Evolutionary conservation across 2,888 invertebrate genomes (phyloP).

Genomic region (Tetranychus truncatus): DNA sequence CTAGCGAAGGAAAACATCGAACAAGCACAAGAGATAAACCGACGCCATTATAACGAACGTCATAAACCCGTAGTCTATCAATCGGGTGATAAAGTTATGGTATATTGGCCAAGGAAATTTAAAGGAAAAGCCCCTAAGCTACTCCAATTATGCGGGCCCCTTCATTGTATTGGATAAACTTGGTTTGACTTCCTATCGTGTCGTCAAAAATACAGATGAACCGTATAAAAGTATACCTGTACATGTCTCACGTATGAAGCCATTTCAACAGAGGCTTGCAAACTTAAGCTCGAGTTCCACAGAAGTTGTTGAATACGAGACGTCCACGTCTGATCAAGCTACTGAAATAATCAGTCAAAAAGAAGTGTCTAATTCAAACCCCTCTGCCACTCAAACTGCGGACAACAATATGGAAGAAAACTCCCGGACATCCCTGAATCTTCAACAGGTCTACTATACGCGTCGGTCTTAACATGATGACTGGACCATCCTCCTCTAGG

Average conservation of each 20-base stretch:
- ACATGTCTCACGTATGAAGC: conserved; percentile 16
- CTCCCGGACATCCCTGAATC: no score
- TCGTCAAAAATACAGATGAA: not conserved
- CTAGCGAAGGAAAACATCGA: not conserved
- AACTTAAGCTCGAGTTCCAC: no score
- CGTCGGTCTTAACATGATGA: no score
- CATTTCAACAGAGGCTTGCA: not conserved
- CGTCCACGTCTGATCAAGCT: no score
- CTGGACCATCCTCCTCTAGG: no score
- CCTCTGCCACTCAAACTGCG: no score
- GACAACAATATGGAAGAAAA: no score
- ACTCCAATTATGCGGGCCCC: conserved; percentile 14
- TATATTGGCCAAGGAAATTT: no score
- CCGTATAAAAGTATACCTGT: conserved; percentile 4
- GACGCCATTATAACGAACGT: not conserved
- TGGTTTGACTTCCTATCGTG: not conserved
- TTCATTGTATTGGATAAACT: not conserved
- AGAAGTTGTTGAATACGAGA: no score
- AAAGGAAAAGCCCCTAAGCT: conserved; percentile 16
- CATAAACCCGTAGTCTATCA: not conserved
- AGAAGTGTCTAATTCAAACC: no score
- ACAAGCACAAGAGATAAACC: not conserved
- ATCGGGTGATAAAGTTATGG: conserved; percentile 14
- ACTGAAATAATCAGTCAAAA: no score
- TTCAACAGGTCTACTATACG: no score